A percentile compares a stretch with the other conserved stretches of the same genome.
phyloP scores from a whole-genome alignment of 2,888 invertebrate genomes.

The Phortica magna region DNA sequence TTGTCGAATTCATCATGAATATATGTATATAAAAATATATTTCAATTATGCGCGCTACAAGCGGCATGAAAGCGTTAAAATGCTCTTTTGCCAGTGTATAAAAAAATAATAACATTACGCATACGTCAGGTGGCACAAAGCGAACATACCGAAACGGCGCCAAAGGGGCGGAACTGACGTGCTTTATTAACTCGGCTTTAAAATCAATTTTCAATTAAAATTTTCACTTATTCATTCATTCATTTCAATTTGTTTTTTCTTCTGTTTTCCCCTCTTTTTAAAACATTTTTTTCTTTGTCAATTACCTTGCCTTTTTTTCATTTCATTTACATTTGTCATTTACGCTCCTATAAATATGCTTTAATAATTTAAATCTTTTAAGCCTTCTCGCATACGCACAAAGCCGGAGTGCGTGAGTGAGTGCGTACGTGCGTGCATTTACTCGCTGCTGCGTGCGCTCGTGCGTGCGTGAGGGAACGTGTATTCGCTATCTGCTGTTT shows the following conservation, averaged over 20 bases:
- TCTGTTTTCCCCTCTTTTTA: no score
- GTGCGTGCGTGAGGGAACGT: slow-evolving; percentile 1
- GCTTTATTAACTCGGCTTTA: background rate
- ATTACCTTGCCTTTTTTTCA: no score
- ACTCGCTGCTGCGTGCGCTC: background rate
- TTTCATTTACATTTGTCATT: background rate
- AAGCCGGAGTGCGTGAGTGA: background rate
- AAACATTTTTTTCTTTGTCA: no score
- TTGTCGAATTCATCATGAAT: no score
- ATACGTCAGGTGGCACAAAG: background rate
- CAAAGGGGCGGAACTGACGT: background rate
- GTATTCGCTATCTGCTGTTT: slow-evolving; percentile 1
- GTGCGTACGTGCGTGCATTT: background rate
- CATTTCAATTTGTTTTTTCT: no score
- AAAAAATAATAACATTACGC: background rate
- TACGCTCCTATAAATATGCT: background rate
- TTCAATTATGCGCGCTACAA: no score
- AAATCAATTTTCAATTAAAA: background rate
- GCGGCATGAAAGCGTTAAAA: no score
- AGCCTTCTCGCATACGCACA: background rate
- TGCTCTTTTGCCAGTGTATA: no score
- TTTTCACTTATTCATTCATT: background rate
- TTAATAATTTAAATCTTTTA: slow-evolving; percentile 8
- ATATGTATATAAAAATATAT: no score
- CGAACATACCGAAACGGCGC: background rate